Conservation (phyloP, 2,113 vertebrate genomes). For the Perca flavescens region DNA sequence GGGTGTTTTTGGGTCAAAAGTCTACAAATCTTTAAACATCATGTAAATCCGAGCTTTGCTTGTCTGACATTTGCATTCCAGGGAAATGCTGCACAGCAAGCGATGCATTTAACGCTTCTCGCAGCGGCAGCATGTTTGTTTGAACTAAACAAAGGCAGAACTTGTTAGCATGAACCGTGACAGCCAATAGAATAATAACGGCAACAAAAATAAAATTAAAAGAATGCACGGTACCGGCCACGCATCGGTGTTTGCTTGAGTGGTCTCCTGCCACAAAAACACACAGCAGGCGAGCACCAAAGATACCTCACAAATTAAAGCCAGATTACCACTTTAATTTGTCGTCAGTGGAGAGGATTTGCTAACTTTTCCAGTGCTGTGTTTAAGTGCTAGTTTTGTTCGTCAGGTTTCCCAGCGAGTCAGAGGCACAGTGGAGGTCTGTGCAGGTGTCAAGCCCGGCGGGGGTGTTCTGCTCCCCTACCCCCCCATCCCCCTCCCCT, state of each 20-base stretch:
- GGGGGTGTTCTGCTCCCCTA: conserved; percentile 67
- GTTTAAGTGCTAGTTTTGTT: conserved; percentile 44
- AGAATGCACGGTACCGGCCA: neutral
- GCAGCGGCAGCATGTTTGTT: neutral
- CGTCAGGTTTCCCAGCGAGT: conserved; percentile 64
- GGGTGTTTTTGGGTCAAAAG: conserved; percentile 18
- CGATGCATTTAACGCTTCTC: conserved; percentile 19
- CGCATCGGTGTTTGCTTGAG: neutral
- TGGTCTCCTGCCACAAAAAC: conserved; percentile 16
- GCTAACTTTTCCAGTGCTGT: conserved; percentile 26
- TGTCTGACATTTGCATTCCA: conserved; percentile 13
- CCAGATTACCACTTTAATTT: neutral
- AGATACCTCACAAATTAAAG: conserved; percentile 12
- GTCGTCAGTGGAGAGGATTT: conserved; percentile 15
- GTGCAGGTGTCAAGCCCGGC: conserved; percentile 80
- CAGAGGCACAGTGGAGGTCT: conserved; percentile 79
- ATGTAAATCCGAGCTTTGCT: conserved; percentile 6
- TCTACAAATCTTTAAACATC: conserved; percentile 22
- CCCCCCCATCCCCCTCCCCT: conserved; percentile 43
- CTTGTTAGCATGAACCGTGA: neutral
- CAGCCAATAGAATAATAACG: neutral
- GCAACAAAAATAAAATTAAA: neutral
- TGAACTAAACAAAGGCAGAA: neutral
- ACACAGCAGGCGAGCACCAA: neutral
- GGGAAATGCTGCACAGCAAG: conserved; percentile 18